Percentiles rank a stretch among this genome's conserved stretches.
phyloP scores from a whole-genome alignment of 2,797 vertebrate genomes.

The Gymnocypris eckloni region DNA sequence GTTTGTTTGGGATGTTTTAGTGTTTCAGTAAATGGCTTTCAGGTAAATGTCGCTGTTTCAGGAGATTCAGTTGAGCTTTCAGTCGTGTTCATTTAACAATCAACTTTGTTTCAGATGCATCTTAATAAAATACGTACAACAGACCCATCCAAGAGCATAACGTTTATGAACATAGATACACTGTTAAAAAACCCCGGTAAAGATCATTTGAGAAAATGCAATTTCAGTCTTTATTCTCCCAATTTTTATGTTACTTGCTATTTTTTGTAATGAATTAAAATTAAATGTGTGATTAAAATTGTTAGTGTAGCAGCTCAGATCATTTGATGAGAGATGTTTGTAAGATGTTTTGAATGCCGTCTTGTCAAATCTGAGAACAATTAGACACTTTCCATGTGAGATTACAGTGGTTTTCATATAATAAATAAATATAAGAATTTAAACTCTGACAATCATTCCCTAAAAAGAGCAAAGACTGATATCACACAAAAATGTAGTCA shows the following conservation, averaged over 20 bases:
- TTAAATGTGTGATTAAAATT: too few relatives aligned
- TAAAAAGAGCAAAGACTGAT: background rate
- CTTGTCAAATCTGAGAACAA: too few relatives aligned
- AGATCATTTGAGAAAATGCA: too few relatives aligned
- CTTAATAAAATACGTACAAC: background rate
- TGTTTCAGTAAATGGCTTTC: background rate
- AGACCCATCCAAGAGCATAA: background rate
- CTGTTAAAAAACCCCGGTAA: too few relatives aligned
- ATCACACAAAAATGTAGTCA: background rate
- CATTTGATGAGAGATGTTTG: background rate
- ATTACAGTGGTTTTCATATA: too few relatives aligned
- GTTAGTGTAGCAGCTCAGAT: background rate
- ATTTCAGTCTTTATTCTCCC: too few relatives aligned
- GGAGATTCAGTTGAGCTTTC: background rate
- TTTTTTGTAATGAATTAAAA: background rate
- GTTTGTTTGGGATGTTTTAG: background rate
- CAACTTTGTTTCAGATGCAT: background rate
- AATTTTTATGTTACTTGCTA: background rate
- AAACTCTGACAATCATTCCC: background rate
- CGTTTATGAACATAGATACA: background rate
- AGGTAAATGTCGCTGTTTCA: background rate
- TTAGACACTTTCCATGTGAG: too few relatives aligned
- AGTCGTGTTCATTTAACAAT: background rate
- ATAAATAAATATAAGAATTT: background rate
- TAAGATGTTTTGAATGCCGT: too few relatives aligned